phyloP scores from a whole-genome alignment of 1,140 invertebrate genomes.

The Chionoecetes opilio region DNA sequence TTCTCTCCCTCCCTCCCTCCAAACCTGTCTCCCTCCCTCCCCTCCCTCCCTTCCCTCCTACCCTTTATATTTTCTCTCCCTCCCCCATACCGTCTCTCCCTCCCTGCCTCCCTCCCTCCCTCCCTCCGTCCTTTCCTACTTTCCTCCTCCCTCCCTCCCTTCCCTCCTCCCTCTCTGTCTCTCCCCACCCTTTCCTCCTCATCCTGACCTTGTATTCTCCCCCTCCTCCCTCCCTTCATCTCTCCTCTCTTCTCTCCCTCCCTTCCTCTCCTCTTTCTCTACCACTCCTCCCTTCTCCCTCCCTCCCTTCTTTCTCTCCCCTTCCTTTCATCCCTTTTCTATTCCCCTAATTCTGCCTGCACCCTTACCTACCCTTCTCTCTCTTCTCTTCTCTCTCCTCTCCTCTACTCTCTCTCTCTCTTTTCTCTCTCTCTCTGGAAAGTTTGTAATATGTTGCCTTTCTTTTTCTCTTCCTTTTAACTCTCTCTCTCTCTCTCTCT shows the following conservation, averaged over 20 bases:
- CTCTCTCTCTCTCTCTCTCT: too few species aligned
- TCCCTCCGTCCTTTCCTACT: not conserved
- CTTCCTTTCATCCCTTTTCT: too few species aligned
- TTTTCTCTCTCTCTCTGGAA: too few species aligned
- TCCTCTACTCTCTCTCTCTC: too few species aligned
- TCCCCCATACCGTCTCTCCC: not conserved
- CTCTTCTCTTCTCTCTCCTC: too few species aligned
- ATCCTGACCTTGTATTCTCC: not conserved
- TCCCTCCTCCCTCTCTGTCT: not conserved
- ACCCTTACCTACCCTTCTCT: too few species aligned
- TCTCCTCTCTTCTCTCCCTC: not conserved
- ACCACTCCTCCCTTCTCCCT: too few species aligned
- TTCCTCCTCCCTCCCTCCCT: not conserved
- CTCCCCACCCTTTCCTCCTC: not conserved
- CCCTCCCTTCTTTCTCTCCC: too few species aligned
- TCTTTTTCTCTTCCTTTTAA: too few species aligned
- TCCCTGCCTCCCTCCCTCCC: not conserved
- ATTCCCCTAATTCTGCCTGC: too few species aligned
- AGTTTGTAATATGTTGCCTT: too few species aligned
- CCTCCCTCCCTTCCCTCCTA: not conserved
- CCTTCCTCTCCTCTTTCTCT: not conserved
- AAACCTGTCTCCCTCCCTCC: not conserved
- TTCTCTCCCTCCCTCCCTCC: slow-evolving; percentile 10
- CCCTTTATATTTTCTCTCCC: not conserved
- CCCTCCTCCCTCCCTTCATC: too few species aligned